Evolutionary conservation across 2,113 vertebrate species (phyloP).

Genomic region (Podilymbus podiceps): DNA sequence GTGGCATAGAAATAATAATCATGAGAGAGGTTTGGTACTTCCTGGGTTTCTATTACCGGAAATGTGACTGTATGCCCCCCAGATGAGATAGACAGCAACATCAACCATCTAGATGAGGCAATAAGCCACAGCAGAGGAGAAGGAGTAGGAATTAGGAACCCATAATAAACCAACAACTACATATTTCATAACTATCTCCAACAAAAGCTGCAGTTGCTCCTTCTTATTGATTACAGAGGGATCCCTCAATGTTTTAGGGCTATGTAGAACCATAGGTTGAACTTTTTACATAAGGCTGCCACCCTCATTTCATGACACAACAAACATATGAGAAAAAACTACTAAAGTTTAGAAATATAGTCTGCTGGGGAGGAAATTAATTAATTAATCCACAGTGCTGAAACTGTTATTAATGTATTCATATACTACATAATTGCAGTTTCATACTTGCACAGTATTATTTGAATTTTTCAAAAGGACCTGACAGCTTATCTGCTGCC

Average conservation of each 20-base stretch:
- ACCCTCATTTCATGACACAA: neutral
- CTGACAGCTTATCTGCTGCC: neutral
- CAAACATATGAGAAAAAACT: neutral
- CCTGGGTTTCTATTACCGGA: neutral
- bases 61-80: neutral
- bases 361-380: neutral
- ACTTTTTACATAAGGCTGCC: neutral
- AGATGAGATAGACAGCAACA: neutral
- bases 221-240: neutral
- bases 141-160: neutral
- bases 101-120: neutral
- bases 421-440: neutral
- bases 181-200: neutral
- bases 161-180: neutral
- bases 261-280: rapidly evolving
- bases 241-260: neutral
- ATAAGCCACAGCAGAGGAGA: neutral
- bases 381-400: neutral
- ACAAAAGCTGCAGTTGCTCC: neutral
- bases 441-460: neutral
- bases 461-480: neutral
- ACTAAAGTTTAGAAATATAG: neutral
- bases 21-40: neutral
- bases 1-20: neutral
- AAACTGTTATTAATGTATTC: neutral